Percentiles rank a stretch among this genome's conserved stretches.
Conservation (phyloP, 2,797 vertebrate genomes). For the Gouania willdenowi region DNA sequence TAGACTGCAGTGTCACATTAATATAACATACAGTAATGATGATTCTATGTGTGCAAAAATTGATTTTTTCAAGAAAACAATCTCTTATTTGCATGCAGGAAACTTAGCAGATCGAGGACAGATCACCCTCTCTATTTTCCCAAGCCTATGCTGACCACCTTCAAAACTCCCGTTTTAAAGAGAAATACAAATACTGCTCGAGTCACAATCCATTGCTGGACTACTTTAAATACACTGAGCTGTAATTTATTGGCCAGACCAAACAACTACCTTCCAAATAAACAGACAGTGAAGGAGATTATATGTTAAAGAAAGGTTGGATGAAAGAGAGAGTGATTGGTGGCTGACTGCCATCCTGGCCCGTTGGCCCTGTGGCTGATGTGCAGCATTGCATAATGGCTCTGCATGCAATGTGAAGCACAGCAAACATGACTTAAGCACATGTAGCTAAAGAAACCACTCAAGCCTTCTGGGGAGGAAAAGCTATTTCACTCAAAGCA, state of each 20-base stretch:
- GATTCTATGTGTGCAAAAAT: too few species aligned
- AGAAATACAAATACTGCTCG: slow-evolving; percentile 30
- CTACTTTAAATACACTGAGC: slow-evolving; percentile 19
- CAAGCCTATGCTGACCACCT: slow-evolving; percentile 52
- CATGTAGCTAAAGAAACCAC: slow-evolving; percentile 62
- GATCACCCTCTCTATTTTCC: slow-evolving; percentile 43
- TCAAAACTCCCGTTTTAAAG: slow-evolving; percentile 44
- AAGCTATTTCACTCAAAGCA: slow-evolving; percentile 58
- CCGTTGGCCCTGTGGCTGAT: slow-evolving; percentile 50
- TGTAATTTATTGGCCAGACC: slow-evolving; percentile 17
- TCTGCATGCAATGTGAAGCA: slow-evolving; percentile 49
- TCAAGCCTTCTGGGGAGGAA: slow-evolving; percentile 54
- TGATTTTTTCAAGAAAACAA: too few species aligned
- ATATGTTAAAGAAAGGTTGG: slow-evolving; percentile 15
- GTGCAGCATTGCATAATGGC: slow-evolving; percentile 60
- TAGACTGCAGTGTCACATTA: too few species aligned
- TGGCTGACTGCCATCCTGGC: slow-evolving; percentile 44
- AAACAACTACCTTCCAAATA: slow-evolving; percentile 1
- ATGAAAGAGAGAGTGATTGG: slow-evolving; percentile 32
- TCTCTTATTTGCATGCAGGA: too few species aligned
- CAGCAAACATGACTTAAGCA: slow-evolving; percentile 45
- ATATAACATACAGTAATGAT: too few species aligned
- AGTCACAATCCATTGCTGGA: slow-evolving; percentile 31
- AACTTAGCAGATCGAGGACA: slow-evolving; percentile 57
- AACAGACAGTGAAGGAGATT: slow-evolving; percentile 16